These are phyloP conservation scores for Homarus americanus DNA, from an alignment of 1,140 invertebrate species.

Conservation along the genomic window DNA sequence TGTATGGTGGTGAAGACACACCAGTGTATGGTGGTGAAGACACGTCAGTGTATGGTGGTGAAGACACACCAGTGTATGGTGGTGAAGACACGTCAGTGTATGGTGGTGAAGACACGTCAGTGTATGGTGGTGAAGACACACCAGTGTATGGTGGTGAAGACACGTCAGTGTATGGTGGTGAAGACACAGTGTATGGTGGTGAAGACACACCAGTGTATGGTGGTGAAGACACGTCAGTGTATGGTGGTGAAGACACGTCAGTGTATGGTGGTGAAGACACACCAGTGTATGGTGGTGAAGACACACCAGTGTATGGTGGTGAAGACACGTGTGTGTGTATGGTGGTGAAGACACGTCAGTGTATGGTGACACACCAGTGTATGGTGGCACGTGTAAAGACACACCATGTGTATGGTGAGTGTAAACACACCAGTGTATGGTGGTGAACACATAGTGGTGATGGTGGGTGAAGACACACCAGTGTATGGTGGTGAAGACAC, in stretches of 20 bases:
- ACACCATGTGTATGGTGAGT: not conserved
- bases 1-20: not conserved
- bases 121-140: not conserved
- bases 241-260: not conserved
- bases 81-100: too few relatives aligned
- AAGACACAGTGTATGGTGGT: not conserved
- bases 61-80: not conserved
- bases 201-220: not conserved
- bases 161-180: not conserved
- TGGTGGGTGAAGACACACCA: not conserved
- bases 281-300: not conserved
- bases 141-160: slow-evolving; percentile 1
- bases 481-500: not conserved
- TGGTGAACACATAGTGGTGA: too few relatives aligned
- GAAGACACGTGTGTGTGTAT: too few relatives aligned
- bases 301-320: too few relatives aligned
- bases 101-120: not conserved
- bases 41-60: not conserved
- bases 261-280: not conserved
- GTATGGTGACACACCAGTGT: too few relatives aligned
- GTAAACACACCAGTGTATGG: not conserved
- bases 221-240: not conserved
- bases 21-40: slow-evolving; percentile 8
- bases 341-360: too few relatives aligned
- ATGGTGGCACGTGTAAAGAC: too few relatives aligned